Evolutionary conservation across 2,113 vertebrate species (phyloP).

Genomic region (Ammodytes marinus): DNA sequence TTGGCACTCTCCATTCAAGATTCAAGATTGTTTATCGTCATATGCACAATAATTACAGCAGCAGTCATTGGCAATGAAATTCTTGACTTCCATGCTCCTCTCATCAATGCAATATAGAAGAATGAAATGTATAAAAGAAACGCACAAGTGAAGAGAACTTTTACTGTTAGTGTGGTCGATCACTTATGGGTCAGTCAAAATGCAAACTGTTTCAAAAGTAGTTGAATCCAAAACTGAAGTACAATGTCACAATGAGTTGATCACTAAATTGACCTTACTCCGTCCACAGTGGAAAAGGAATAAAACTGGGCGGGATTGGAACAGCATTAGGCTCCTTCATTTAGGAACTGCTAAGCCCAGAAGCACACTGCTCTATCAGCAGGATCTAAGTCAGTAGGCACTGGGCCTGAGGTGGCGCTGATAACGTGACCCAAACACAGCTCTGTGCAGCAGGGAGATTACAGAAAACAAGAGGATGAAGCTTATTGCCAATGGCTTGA

Average conservation of each 20-base stretch:
- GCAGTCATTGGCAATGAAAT: no score
- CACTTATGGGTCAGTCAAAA: not conserved
- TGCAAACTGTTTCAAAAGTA: not conserved
- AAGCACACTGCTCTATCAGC: slow-evolving; percentile 55
- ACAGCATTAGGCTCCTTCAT: slow-evolving; percentile 24
- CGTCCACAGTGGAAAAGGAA: not conserved
- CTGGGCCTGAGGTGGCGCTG: slow-evolving; percentile 49
- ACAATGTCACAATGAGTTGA: not conserved
- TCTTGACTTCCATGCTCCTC: no score
- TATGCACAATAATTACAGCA: no score
- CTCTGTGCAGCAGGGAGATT: slow-evolving; percentile 42
- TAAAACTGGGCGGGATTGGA: slow-evolving; percentile 16
- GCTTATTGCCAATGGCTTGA: slow-evolving; percentile 2
- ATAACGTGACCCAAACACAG: slow-evolving; percentile 49
- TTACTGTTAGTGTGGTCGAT: not conserved
- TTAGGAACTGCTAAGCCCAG: slow-evolving; percentile 35
- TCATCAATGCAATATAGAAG: no score
- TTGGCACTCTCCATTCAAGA: not conserved
- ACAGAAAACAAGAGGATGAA: slow-evolving; percentile 31
- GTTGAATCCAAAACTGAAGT: not conserved
- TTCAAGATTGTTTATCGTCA: no score
- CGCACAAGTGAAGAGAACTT: not conserved
- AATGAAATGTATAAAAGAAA: no score
- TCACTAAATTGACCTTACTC: not conserved
- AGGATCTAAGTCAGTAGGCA: slow-evolving; percentile 57